Conservation (phyloP, 2,797 vertebrate genomes). For the Oreortyx pictus region DNA sequence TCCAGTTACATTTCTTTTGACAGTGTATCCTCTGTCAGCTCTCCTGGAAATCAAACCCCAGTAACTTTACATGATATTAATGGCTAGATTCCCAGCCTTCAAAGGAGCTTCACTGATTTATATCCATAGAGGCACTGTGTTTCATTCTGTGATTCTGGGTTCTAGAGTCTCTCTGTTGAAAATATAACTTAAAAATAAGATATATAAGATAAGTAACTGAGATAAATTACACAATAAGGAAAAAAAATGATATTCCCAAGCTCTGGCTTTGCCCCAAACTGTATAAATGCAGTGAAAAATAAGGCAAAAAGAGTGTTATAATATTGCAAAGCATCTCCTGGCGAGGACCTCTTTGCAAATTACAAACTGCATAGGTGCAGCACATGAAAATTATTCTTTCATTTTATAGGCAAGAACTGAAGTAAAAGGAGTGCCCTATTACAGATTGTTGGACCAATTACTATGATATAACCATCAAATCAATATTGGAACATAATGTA, state of each 20-base stretch:
- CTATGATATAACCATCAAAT: neutral
- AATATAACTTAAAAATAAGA: neutral
- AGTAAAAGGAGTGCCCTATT: neutral
- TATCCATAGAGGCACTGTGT: neutral
- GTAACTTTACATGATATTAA: neutral
- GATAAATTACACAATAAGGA: neutral
- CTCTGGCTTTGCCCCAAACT: neutral
- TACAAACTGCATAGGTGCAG: neutral
- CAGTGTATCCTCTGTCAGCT: neutral
- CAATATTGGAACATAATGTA: neutral
- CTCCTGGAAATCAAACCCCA: conserved; percentile 14
- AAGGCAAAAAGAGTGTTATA: neutral
- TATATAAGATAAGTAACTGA: neutral
- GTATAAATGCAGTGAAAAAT: neutral
- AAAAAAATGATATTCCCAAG: neutral
- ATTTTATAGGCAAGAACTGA: neutral
- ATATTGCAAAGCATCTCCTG: neutral
- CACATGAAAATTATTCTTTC: neutral
- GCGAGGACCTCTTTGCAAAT: neutral
- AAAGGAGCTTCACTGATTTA: neutral
- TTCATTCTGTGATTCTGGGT: neutral
- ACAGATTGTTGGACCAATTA: neutral
- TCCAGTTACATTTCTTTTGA: neutral
- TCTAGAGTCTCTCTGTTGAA: neutral
- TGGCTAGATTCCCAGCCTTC: neutral